Evolutionary conservation across 2,888 invertebrate genomes (phyloP), one percentile per base, ranked within the genome.

Genomic region (Drosophila neonasuta): DNA sequence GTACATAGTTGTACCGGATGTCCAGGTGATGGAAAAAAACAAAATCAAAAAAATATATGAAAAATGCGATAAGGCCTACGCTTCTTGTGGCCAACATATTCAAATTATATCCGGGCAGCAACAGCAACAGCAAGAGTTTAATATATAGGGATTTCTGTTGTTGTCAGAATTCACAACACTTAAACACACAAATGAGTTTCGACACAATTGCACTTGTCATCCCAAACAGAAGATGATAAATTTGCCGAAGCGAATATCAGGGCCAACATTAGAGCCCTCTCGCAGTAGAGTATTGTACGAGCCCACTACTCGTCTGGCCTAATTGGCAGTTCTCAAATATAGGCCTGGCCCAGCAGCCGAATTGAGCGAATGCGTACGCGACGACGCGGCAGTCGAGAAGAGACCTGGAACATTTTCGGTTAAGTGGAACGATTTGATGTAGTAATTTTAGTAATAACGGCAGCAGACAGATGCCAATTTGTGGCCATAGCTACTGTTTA

Each of bases 371-470:
- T 55, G 80, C 49, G 49, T 49, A 49, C 49, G 55, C 45, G 65
- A 56, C 64, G 65, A 62, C 70, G 72, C 72, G 55, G 46, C 72
- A 58, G 48, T 54, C 44, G 41, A 59, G 36, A 36, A 59, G 36
- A 36, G 74, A 68, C 68, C 50, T 69, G 68, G 63, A 71, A 72
- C 72, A 70, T 84, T 74, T 77, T 81, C 62, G 61, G 56, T 69
- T 81, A 74, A 79, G 73, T 76, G 86, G 83, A 76, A 72, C 83
- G 78, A 83, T 83, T 86, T 80, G 69, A 77, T 77, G 78, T 77
- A 72, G 80, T 80, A 82, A 82, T 82, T 82, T 82, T 63, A 68
- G 79, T 80, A 82, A 86, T 83, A 83, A 80, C 71, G 69, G 74
- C 79, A 70, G 71, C 64, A 64, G 69, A 74, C 72, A 74, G 63